Evolutionary conservation across 2,888 invertebrate species (phyloP).

Genomic region (Nephrocerus scutellatus): DNA sequence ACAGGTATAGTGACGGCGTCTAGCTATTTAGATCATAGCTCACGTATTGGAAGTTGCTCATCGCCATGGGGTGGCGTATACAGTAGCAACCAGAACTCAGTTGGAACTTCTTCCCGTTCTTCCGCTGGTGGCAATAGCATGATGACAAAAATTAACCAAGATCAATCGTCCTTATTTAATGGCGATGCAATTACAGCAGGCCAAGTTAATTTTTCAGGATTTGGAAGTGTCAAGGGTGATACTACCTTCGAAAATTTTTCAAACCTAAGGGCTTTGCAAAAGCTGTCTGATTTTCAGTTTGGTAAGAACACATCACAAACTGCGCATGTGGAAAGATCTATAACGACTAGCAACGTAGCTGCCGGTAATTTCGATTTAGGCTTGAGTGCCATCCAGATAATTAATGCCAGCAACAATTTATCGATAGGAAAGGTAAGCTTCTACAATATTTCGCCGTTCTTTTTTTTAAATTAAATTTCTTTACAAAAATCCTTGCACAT

Average conservation of each 20-base stretch:
- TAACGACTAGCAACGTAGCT: slow-evolving; percentile 3
- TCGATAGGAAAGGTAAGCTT: slow-evolving; percentile 24
- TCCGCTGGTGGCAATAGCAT: slow-evolving; percentile 10
- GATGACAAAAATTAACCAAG: slow-evolving; percentile 12
- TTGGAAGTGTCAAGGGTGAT: background rate
- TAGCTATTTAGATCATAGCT: too few species aligned
- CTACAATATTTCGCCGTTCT: background rate
- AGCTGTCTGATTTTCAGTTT: slow-evolving; percentile 24
- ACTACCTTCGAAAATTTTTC: slow-evolving; percentile 24
- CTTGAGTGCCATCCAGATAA: slow-evolving; percentile 21
- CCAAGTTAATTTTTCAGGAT: slow-evolving; percentile 10
- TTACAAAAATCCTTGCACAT: too few species aligned
- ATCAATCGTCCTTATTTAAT: slow-evolving; percentile 5
- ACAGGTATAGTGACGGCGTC: slow-evolving; percentile 22
- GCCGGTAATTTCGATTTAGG: slow-evolving; percentile 22
- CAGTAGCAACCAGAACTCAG: too few species aligned
- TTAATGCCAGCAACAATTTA: slow-evolving; percentile 17
- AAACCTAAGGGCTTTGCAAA: slow-evolving; percentile 25
- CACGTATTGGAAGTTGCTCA: too few species aligned
- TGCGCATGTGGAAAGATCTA: too few species aligned
- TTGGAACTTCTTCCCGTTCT: too few species aligned
- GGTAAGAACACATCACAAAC: slow-evolving; percentile 22
- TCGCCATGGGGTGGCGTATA: too few species aligned
- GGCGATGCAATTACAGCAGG: slow-evolving; percentile 7
- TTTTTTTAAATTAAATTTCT: background rate